Base-by-base conservation (phyloP, 64 coral and sea anemone genomes). In the Actinia tenebrosa region DNA sequence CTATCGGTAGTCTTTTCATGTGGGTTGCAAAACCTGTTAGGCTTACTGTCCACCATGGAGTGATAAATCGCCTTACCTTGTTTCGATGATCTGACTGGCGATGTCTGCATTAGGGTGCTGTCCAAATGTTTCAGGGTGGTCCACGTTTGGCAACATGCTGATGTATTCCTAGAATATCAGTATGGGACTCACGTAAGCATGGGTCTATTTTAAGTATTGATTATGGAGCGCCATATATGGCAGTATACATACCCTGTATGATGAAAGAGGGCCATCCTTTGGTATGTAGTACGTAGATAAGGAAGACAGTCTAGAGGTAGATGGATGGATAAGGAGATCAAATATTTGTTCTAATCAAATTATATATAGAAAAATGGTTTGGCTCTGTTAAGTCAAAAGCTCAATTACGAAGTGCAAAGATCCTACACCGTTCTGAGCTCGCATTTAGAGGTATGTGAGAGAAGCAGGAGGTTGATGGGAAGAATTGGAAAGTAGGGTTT, bases 71-170 rank as follows among this genome's bases (percentile, higher is more conserved):
- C 20, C 77, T 11, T 43, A 98, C 95, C 89, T 94, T 83, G 95
- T 98, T 88, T 98, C 95, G 80, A 98, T 98, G 60, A 98, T 98
- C 90, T 98, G 95, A 88, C 95, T 98, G 54, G 95, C 95, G 30
- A 98, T 98, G 62, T 98, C 95, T 26, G 95, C 95, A 79, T 98
- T 98, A 17, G 95, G 95, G 50, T 98, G 95, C 64, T 98, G 95
- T 75, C 95, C 95, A 88, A 98, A 98, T 4, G 95, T 79, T 82
- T 98, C 95, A 0, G 95, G 95, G 47, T 98, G 95, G 84, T 98
- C 95, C 5, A 98, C 87, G 69, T 98, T 98, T 0, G 95, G 95
- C 16, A 98, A 80, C 95, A 98, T 98, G 58, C 95, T 98, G 43
- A 98, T 94, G 80, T 98, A 98, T 77, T 98, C 95, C 95, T 98